A percentile compares a stretch with the other conserved stretches of the same genome.
These are phyloP conservation scores for Pachymerium ferrugineum DNA, from an alignment of 2,888 invertebrate species.

Conservation along the genomic window DNA sequence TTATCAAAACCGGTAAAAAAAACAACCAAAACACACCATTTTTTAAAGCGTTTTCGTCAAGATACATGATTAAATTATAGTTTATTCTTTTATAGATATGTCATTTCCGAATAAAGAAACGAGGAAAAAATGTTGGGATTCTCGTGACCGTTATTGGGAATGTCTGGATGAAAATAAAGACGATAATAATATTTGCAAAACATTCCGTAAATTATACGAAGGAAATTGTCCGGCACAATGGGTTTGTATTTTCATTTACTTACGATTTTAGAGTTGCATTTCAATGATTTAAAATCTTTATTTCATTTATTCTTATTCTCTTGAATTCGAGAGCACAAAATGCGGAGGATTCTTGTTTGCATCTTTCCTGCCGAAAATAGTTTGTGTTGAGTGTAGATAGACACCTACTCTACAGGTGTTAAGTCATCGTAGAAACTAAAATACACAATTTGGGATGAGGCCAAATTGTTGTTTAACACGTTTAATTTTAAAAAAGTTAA, in stretches of 20 bases:
- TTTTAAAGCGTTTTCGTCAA: neutral
- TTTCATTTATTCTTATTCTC: too few species aligned
- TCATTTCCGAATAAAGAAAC: slow-evolving; percentile 69
- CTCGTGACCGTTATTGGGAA: slow-evolving; percentile 82
- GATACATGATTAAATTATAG: neutral
- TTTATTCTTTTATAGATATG: slow-evolving; percentile 28
- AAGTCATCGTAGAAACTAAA: neutral
- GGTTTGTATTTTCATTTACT: slow-evolving; percentile 40
- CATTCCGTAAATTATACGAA: slow-evolving; percentile 52
- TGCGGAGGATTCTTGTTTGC: neutral
- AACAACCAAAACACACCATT: too few species aligned
- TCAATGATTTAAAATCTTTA: neutral
- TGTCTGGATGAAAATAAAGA: slow-evolving; percentile 63
- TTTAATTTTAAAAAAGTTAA: too few species aligned
- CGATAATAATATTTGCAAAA: slow-evolving; percentile 61
- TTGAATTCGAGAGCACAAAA: neutral
- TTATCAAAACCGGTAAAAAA: too few species aligned
- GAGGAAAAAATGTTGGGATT: slow-evolving; percentile 74
- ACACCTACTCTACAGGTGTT: slow-evolving; percentile 1
- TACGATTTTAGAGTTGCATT: too few species aligned
- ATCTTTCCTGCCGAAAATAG: neutral
- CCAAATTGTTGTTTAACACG: slow-evolving; percentile 25
- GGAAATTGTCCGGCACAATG: slow-evolving; percentile 44
- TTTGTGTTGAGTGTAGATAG: neutral
- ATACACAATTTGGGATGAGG: neutral